Base-by-base conservation (phyloP, 2,113 vertebrate species). In the Illadopsis cleaveri region DNA sequence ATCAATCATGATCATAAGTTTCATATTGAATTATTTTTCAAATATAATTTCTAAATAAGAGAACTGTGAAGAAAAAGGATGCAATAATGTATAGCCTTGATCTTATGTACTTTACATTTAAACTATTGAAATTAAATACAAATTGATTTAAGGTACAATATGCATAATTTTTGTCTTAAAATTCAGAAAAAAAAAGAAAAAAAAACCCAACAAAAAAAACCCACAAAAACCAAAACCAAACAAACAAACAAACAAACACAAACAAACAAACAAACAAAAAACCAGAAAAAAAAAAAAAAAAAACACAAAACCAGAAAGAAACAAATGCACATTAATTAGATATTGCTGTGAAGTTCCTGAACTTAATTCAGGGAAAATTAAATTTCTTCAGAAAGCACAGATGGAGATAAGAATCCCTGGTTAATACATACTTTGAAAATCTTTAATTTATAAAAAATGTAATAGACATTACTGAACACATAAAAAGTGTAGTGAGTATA, bases 261-360 rank as follows among this genome's bases (percentile, higher is more conserved):
- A 5, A 30, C 4, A 37, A 5, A 30, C 4, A 37, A 5, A 30
- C 4, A 37, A 5, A 30, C 4, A n/a, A n/a, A 19, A 37, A 5
- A 30, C 4, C 12, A 82, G 54, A 5, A 42, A 73, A 17, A 17
- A 21, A 2, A 11, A 20, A 9, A 33, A 35, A n/a, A n/a, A 19
- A 37, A 5, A 30, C 4, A n/a, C n/a, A n/a, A n/a, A n/a, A 31
- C 16, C 22, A 77, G 4, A 56, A 91, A 60, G 13, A 22, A 82
- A 54, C 3, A 89, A 68, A 68, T 24, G 4, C 14, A 40, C 21
- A 70, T 6, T 35, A 66, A 54, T 50, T 31, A 50, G 45, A 58
- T n/a, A 54, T 40, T 64, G 28, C 12, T 37, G 10, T 62, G 19
- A 95, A 72, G 25, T 28, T 14, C 10, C 22, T 69, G 14, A 91